These are phyloP conservation scores for Drosophila ficusphila DNA, from an alignment of 1,140 invertebrate genomes.

Conservation along the genomic window DNA sequence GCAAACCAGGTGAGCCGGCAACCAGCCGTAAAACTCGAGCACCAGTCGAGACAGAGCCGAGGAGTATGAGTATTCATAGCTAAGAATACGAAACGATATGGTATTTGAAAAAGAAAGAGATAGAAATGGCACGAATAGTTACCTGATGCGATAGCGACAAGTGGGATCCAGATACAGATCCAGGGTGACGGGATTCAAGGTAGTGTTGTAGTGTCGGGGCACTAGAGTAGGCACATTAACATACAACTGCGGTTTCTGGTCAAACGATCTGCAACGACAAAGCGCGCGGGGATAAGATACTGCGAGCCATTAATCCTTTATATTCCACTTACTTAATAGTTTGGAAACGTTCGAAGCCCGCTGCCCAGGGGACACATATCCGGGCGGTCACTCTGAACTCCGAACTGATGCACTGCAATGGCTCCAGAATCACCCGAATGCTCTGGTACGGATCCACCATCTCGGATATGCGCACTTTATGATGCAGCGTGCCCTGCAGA, in stretches of 20 bases:
- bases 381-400: conserved; percentile 86
- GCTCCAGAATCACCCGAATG: conserved; percentile 86
- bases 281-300: not conserved
- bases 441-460: conserved; percentile 87
- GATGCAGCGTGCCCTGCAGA: conserved; percentile 84
- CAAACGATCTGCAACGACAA: conserved; percentile 25
- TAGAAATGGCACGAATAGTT: conserved; percentile 2
- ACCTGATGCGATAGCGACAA: conserved; percentile 87
- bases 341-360: conserved; percentile 86
- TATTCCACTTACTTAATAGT: conserved; percentile 86
- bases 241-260: conserved; percentile 83
- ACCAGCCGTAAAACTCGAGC: conserved; percentile 73
- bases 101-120: not conserved
- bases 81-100: conserved; percentile 19
- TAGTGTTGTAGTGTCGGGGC: conserved; percentile 75
- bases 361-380: conserved; percentile 87
- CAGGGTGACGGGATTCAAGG: conserved; percentile 81
- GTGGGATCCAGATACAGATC: conserved; percentile 86
- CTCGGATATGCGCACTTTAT: conserved; percentile 85
- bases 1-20: conserved; percentile 75
- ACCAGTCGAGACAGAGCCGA: conserved; percentile 66
- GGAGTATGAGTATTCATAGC: conserved; percentile 75
- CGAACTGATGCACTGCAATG: conserved; percentile 83
- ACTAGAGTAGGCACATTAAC: conserved; percentile 85
- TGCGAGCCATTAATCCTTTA: no score